These are phyloP conservation scores for Atta cephalotes DNA, from an alignment of 1,140 invertebrate species.

Conservation along the genomic window DNA sequence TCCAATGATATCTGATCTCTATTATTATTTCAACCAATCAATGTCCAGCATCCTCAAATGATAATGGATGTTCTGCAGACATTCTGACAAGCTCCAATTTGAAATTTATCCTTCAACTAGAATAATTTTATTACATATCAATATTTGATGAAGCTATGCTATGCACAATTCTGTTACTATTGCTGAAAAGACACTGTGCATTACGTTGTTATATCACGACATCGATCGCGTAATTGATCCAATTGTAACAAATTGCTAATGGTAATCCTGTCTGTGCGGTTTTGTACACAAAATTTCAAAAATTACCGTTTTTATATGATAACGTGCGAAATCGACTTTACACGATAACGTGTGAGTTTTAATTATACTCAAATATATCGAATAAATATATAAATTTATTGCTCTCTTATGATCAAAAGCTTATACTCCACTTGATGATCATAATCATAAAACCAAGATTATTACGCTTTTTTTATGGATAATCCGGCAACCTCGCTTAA, in stretches of 20 bases:
- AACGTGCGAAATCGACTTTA: slow-evolving; percentile 22
- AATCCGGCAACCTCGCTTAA: slow-evolving; percentile 27
- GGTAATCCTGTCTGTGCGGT: background rate
- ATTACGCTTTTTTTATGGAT: slow-evolving; percentile 40
- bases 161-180: background rate
- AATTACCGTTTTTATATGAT: background rate
- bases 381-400: slow-evolving; percentile 67
- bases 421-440: slow-evolving; percentile 51
- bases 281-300: background rate
- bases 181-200: background rate
- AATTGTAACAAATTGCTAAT: slow-evolving; percentile 32
- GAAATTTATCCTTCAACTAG: background rate
- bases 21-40: background rate
- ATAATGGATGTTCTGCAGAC: background rate
- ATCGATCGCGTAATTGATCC: slow-evolving; percentile 24
- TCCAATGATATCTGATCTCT: slow-evolving; percentile 1
- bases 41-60: background rate
- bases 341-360: slow-evolving; percentile 66
- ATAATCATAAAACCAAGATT: slow-evolving; percentile 54
- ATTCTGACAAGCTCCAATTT: background rate
- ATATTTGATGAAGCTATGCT: background rate
- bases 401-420: slow-evolving; percentile 71
- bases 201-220: slow-evolving; percentile 2
- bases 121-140: slow-evolving; percentile 14
- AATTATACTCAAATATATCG: slow-evolving; percentile 74